These are phyloP conservation scores for Acronicta alni DNA, from an alignment of 2,888 invertebrate genomes.

Conservation along the genomic window DNA sequence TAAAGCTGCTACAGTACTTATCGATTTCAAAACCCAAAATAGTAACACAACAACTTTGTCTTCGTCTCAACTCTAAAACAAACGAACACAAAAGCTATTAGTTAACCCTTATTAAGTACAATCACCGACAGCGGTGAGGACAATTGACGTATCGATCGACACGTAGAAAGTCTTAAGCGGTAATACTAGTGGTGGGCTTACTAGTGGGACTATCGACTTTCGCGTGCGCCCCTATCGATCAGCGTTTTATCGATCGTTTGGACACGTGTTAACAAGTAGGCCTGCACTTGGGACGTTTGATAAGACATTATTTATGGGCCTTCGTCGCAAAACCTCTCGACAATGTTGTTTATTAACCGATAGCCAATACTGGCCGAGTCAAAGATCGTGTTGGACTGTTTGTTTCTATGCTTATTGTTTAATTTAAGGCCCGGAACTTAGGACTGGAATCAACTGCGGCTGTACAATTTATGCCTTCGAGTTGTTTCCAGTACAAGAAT, in stretches of 20 bases:
- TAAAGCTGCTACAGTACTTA: neutral
- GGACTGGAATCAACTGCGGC: neutral
- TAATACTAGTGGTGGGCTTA: slow-evolving; percentile 27
- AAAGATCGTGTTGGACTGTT: slow-evolving; percentile 37
- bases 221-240: slow-evolving; percentile 67
- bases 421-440: slow-evolving; percentile 13
- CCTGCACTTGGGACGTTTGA: slow-evolving; percentile 63
- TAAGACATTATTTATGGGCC: slow-evolving; percentile 68
- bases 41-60: neutral
- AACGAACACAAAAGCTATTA: slow-evolving; percentile 53
- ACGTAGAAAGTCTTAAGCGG: slow-evolving; percentile 51
- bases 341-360: slow-evolving; percentile 48
- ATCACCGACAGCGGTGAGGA: slow-evolving; percentile 46
- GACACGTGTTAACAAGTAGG: slow-evolving; percentile 79
- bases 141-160: slow-evolving; percentile 49
- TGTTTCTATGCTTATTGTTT: slow-evolving; percentile 29
- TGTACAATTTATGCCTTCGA: slow-evolving; percentile 5
- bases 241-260: slow-evolving; percentile 65
- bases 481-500: neutral
- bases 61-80: slow-evolving; percentile 23
- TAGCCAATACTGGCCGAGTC: slow-evolving; percentile 35
- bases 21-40: neutral
- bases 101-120: slow-evolving; percentile 56
- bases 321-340: slow-evolving; percentile 20
- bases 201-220: slow-evolving; percentile 47